A percentile compares a stretch with the other conserved stretches of the same genome.
These are phyloP conservation scores for Papilio helenus DNA, from an alignment of 1,140 invertebrate species.

Conservation along the genomic window DNA sequence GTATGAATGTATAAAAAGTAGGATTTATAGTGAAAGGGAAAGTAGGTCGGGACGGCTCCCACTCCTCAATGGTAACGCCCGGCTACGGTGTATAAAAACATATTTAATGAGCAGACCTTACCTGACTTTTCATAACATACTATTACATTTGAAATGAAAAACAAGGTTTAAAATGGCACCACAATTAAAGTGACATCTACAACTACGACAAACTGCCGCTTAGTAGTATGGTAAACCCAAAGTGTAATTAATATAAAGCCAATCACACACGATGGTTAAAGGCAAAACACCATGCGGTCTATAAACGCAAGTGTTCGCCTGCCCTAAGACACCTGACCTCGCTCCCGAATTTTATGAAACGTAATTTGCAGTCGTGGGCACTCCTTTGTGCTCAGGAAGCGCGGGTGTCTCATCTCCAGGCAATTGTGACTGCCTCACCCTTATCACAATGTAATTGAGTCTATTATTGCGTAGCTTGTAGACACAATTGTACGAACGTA, in stretches of 20 bases:
- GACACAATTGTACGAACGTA: conserved; percentile 12
- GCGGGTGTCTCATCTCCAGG: conserved; percentile 26
- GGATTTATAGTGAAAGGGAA: conserved; percentile 30
- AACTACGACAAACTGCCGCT: too few relatives aligned
- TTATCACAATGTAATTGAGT: conserved; percentile 23
- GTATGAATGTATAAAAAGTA: conserved; percentile 25
- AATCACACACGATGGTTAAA: not conserved
- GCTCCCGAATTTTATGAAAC: conserved; percentile 31
- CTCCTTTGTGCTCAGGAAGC: conserved; percentile 30
- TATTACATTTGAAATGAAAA: not conserved
- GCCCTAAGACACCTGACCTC: conserved; percentile 26
- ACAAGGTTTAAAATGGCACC: not conserved
- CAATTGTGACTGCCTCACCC: conserved; percentile 1
- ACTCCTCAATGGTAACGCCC: conserved; percentile 5
- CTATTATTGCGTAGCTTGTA: conserved; percentile 18
- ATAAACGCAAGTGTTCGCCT: not conserved
- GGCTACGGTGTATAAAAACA: not conserved
- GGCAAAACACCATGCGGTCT: not conserved
- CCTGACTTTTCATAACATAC: conserved; percentile 5
- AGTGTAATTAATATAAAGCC: not conserved
- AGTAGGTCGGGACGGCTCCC: conserved; percentile 15
- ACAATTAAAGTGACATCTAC: too few relatives aligned
- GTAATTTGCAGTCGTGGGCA: conserved; percentile 23
- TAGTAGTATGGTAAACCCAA: too few relatives aligned
- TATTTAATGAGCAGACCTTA: not conserved